A percentile compares a stretch with the other conserved stretches of the same genome.
These are phyloP conservation scores for Calliopum simillimum DNA, from an alignment of 2,888 invertebrate species.

Conservation along the genomic window DNA sequence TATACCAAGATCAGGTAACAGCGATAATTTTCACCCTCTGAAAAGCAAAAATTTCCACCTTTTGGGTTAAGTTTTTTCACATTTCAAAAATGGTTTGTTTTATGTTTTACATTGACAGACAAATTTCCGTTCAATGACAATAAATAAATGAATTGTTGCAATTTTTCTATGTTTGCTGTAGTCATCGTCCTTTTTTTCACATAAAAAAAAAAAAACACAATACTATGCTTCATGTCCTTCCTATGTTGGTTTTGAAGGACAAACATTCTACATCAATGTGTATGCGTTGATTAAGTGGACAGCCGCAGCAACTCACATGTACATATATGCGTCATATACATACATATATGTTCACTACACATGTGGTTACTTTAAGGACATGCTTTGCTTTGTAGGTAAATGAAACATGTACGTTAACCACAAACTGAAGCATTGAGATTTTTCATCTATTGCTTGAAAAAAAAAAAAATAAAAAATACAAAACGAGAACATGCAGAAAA, in stretches of 20 bases:
- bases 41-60: not conserved
- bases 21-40: not conserved
- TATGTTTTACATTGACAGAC: not conserved
- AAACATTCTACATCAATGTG: not conserved
- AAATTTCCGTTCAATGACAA: not conserved
- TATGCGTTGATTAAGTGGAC: too few species aligned
- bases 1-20: too few species aligned
- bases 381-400: not conserved
- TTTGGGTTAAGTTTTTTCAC: not conserved
- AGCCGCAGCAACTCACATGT: not conserved
- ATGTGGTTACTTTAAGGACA: constrained; percentile 15
- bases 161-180: constrained; percentile 11
- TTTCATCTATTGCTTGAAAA: not conserved
- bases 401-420: not conserved
- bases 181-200: not conserved
- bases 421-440: constrained; percentile 24
- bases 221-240: not conserved
- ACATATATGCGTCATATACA: not conserved
- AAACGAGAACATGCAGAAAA: constrained; percentile 11
- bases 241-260: constrained; percentile 7
- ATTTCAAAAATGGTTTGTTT: not conserved
- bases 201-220: not conserved
- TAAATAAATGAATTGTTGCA: constrained; percentile 23
- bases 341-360: not conserved
- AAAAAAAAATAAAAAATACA: not conserved